A percentile compares a stretch with the other conserved stretches of the same genome.
Conservation (phyloP, 2,888 invertebrate species). For the Agonopterix subpropinquella region DNA sequence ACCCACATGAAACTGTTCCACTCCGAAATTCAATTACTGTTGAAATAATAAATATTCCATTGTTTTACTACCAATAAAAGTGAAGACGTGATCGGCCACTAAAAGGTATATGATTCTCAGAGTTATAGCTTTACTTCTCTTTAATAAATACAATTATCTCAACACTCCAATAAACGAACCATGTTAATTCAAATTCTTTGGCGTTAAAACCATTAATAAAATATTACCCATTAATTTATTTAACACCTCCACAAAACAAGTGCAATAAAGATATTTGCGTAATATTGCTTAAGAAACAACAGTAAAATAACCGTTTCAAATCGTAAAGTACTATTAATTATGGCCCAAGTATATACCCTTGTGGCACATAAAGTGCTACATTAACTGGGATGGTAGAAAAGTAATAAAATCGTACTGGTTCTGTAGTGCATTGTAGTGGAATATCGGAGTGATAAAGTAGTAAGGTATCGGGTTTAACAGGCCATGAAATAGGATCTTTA, state of each 20-base stretch:
- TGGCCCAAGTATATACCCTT: slow-evolving; percentile 12
- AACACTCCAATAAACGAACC: too few relatives aligned
- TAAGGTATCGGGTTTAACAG: slow-evolving; percentile 17
- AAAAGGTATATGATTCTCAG: too few relatives aligned
- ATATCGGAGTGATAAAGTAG: slow-evolving; percentile 4
- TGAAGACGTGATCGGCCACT: too few relatives aligned
- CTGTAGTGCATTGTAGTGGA: slow-evolving; percentile 10
- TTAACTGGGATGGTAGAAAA: not conserved
- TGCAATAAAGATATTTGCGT: not conserved
- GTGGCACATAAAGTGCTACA: slow-evolving; percentile 8
- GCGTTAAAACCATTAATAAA: too few relatives aligned
- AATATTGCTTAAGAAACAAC: not conserved
- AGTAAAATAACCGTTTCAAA: not conserved
- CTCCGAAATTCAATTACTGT: too few relatives aligned
- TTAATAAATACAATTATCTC: too few relatives aligned
- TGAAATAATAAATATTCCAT: too few relatives aligned
- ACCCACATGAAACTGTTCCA: too few relatives aligned
- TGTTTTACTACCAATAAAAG: too few relatives aligned
- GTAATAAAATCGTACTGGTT: slow-evolving; percentile 2
- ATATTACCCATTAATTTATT: too few relatives aligned
- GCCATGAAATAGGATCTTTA: slow-evolving; percentile 19
- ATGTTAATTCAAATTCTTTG: too few relatives aligned
- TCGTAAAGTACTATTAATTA: slow-evolving; percentile 1
- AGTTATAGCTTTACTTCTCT: too few relatives aligned
- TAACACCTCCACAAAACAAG: not conserved